Base-by-base conservation (phyloP, 2,888 invertebrate genomes). In the Girardia tigrina region DNA sequence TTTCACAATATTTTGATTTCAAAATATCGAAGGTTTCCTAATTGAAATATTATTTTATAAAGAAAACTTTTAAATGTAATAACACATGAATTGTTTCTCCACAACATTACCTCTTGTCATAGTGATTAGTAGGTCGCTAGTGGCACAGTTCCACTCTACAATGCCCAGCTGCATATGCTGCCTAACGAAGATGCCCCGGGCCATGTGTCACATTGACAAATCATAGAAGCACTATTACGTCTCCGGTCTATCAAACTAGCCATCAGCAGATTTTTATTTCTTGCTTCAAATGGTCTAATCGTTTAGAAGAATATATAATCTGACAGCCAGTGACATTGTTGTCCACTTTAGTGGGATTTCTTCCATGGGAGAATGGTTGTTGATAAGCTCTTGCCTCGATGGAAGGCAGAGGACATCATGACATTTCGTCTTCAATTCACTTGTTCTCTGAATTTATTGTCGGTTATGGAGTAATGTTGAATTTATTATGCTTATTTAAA, bases 221-320 rank as follows among this genome's bases (percentile, higher is more conserved):
- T 56, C 56, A 56, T 56, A 23, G 56, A 56, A 56, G 56, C 56
- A 56, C 56, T 56, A 56, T 56, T 56, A 56, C 56, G 56, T 56
- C 56, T 56, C 56, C n/a, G 23, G 56, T 56, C 56, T 16, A 56
- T 56, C 56, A 56, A 56, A 56, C 56, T 56, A 56, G 56, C 56
- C 56, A 56, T 56, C 56, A 56, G 56, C 56, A 56, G 56, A 56
- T 56, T 56, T 56, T 36, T 56, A 20, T 56, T 23, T 56, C 56
- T 56, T 56, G 56, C 56, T 56, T 56, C 56, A n/a, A 56, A 56
- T 56, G 56, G 56, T 56, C n/a, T 56, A 56, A 56, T 56, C 56
- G 56, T 56, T 23, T 56, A 56, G 56, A 56, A 56, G 56, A 56
- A 56, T 56, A 56, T 56, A 56, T 56, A 56, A 56, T 56, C 56